These are phyloP conservation scores for Epinephelus moara DNA, from an alignment of 2,113 vertebrate species.

Conservation along the genomic window DNA sequence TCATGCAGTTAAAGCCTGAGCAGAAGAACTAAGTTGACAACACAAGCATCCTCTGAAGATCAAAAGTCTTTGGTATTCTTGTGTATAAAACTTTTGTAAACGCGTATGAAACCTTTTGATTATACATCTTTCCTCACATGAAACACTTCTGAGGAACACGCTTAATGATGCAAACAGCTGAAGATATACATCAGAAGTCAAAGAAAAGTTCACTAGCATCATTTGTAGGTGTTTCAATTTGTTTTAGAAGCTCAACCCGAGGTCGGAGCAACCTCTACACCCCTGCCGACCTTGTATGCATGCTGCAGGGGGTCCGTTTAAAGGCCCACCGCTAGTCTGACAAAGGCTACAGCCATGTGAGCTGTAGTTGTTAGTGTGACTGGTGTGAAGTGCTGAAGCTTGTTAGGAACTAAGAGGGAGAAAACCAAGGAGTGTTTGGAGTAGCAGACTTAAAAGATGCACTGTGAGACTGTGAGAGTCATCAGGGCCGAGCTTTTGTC, in stretches of 20 bases:
- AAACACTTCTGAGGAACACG: conserved; percentile 1
- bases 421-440: background rate
- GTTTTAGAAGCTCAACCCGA: background rate
- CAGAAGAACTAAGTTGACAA: background rate
- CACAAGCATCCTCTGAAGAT: conserved; percentile 14
- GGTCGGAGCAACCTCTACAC: background rate
- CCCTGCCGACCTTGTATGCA: background rate
- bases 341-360: background rate
- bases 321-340: conserved; percentile 3
- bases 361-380: background rate
- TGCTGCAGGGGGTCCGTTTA: conserved; percentile 8
- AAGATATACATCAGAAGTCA: conserved; percentile 9
- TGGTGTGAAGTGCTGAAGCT: background rate
- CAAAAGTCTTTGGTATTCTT: conserved; percentile 1
- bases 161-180: conserved; percentile 28
- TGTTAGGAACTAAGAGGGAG: background rate
- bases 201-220: background rate
- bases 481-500: background rate
- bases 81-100: conserved; percentile 2
- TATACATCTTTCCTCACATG: background rate
- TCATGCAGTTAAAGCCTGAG: background rate
- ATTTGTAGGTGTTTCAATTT: conserved; percentile 3
- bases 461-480: no score
- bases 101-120: conserved; percentile 24
- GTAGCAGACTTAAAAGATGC: background rate